Conservation (phyloP, 2,888 invertebrate species). For the Drosophila setosimentum region DNA sequence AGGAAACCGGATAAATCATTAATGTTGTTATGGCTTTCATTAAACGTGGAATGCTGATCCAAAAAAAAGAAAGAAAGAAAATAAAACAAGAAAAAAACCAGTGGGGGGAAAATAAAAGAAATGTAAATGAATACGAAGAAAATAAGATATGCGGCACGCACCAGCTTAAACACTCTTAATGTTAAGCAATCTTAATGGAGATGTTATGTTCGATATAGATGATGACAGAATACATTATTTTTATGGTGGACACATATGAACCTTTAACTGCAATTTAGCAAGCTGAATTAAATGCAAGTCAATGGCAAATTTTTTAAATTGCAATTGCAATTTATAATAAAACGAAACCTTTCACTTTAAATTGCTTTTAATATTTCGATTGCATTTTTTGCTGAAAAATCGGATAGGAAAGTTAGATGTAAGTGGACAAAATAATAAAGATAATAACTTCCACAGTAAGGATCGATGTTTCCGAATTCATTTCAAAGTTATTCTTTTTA, state of each 20-base stretch:
- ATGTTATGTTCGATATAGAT: background rate
- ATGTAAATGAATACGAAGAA: slow-evolving; percentile 29
- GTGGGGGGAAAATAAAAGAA: background rate
- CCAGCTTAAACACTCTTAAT: background rate
- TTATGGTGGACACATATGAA: background rate
- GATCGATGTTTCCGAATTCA: background rate
- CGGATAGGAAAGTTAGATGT: background rate
- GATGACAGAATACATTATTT: background rate
- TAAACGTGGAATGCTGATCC: slow-evolving; percentile 45
- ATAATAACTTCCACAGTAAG: rapidly evolving
- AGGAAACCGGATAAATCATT: slow-evolving; percentile 75
- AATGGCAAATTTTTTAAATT: background rate
- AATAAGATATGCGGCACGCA: slow-evolving; percentile 1
- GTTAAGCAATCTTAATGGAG: slow-evolving; percentile 9
- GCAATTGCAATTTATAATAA: background rate
- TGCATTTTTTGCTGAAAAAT: background rate
- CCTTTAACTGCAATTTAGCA: background rate
- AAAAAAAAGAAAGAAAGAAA: slow-evolving; percentile 8
- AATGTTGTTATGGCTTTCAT: slow-evolving; percentile 64
- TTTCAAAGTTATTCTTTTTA: background rate
- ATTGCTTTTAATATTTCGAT: background rate
- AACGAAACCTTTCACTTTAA: background rate
- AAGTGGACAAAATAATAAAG: background rate
- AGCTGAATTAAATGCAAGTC: background rate
- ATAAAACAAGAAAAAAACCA: background rate